A percentile compares a stretch with the other conserved stretches of the same genome.
These are phyloP conservation scores for Trileptium ribeirensis DNA, from an alignment of 2,888 invertebrate species.

Conservation along the genomic window DNA sequence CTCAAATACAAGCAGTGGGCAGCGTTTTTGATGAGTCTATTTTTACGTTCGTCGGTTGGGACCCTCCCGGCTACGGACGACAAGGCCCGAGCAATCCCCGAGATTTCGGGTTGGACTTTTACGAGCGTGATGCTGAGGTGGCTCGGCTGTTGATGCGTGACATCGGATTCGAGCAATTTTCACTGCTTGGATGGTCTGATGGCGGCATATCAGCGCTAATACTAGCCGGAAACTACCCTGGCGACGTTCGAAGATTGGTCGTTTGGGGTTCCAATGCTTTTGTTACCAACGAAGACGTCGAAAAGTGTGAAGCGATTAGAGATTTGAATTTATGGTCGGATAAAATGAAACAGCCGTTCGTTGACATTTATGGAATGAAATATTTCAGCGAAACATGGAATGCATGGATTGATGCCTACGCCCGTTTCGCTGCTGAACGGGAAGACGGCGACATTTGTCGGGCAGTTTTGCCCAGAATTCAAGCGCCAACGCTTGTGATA, in stretches of 20 bases:
- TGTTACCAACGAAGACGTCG: slow-evolving; percentile 64
- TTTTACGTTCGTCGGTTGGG: too few species aligned
- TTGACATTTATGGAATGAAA: slow-evolving; percentile 66
- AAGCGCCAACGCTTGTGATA: slow-evolving; percentile 69
- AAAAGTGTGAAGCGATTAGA: slow-evolving; percentile 61
- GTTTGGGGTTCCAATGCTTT: slow-evolving; percentile 73
- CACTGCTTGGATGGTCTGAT: slow-evolving; percentile 80
- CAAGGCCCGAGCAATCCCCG: too few species aligned
- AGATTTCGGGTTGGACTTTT: too few species aligned
- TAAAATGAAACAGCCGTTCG: slow-evolving; percentile 66
- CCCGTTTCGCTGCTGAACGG: slow-evolving; percentile 35
- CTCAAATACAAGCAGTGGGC: too few species aligned
- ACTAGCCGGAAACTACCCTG: slow-evolving; percentile 65
- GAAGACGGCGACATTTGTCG: slow-evolving; percentile 69
- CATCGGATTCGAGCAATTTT: slow-evolving; percentile 64
- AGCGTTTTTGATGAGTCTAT: too few species aligned
- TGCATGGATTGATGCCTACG: slow-evolving; percentile 65
- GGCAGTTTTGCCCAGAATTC: slow-evolving; percentile 61
- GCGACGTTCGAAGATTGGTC: slow-evolving; percentile 65
- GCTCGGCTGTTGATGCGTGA: slow-evolving; percentile 55
- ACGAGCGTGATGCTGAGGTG: too few species aligned
- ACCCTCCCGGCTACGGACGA: too few species aligned
- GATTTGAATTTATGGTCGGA: slow-evolving; percentile 72
- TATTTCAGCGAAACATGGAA: slow-evolving; percentile 65
- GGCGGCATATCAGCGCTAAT: slow-evolving; percentile 73